phyloP scores from a whole-genome alignment of 92 coral and sea anemone genomes.

The Muricea muricata region DNA sequence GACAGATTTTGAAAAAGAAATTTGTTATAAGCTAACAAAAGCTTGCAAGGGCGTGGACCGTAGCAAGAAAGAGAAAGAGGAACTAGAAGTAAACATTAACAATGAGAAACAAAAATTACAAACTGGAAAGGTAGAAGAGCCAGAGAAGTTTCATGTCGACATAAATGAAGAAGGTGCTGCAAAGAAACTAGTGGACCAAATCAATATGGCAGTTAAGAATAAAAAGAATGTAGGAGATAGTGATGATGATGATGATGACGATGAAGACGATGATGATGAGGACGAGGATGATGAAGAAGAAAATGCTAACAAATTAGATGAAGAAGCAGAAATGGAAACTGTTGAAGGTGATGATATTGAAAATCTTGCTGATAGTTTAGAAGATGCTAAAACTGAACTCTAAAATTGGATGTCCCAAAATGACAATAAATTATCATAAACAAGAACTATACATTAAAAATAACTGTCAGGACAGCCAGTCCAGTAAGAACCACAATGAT shows the following conservation, averaged over 20 bases:
- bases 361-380: background rate
- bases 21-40: constrained; percentile 84
- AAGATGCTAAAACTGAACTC: constrained; percentile 2
- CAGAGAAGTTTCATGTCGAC: constrained; percentile 80
- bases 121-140: constrained; percentile 58
- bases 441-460: too few relatives aligned
- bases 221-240: constrained; percentile 62
- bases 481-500: too few relatives aligned
- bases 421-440: too few relatives aligned
- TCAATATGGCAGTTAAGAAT: constrained; percentile 76
- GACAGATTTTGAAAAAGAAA: constrained; percentile 72
- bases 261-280: constrained; percentile 47
- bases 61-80: constrained; percentile 88
- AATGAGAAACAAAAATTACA: constrained; percentile 70
- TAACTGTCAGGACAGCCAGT: too few relatives aligned
- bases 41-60: constrained; percentile 99
- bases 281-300: constrained; percentile 42
- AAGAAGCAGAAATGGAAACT: constrained; percentile 10
- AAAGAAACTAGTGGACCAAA: constrained; percentile 80
- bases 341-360: constrained; percentile 20
- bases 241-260: constrained; percentile 54
- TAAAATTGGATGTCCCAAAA: background rate
- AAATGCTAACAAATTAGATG: constrained; percentile 13
- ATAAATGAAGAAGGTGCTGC: constrained; percentile 95
- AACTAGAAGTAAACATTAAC: constrained; percentile 80